A percentile compares a stretch with the other conserved stretches of the same genome.
Evolutionary conservation across 2,888 invertebrate species (phyloP).

Genomic region (Macrophya alboannulata): DNA sequence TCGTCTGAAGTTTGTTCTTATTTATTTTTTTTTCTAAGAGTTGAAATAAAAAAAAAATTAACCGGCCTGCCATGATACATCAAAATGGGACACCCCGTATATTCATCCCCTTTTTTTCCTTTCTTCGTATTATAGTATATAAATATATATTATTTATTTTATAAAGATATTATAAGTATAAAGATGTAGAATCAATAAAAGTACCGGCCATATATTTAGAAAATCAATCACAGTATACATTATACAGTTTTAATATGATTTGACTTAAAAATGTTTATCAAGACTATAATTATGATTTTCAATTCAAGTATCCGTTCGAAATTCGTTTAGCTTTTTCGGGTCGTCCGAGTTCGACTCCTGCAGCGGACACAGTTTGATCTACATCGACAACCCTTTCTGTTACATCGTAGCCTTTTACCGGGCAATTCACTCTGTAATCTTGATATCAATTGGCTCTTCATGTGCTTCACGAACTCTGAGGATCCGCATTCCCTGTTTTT

Average conservation of each 20-base stretch:
- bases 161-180: neutral
- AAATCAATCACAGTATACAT: neutral
- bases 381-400: slow-evolving; percentile 54
- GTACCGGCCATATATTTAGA: neutral
- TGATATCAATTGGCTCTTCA: slow-evolving; percentile 22
- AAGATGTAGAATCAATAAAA: neutral
- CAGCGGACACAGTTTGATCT: slow-evolving; percentile 59
- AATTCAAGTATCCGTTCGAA: neutral
- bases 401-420: slow-evolving; percentile 42
- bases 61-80: no score
- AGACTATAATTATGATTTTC: slow-evolving; percentile 6
- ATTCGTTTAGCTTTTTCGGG: neutral
- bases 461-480: slow-evolving; percentile 33
- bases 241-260: neutral
- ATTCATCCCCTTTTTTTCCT: neutral
- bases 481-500: slow-evolving; percentile 41
- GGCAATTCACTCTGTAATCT: slow-evolving; percentile 65
- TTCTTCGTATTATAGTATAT: neutral
- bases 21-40: no score
- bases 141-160: no score
- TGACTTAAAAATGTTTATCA: neutral
- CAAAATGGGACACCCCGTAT: neutral
- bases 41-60: no score
- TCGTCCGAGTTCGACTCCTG: slow-evolving; percentile 55
- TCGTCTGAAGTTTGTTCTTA: no score